These are phyloP conservation scores for Automeris io DNA, from an alignment of 2,888 invertebrate genomes.

Conservation along the genomic window DNA sequence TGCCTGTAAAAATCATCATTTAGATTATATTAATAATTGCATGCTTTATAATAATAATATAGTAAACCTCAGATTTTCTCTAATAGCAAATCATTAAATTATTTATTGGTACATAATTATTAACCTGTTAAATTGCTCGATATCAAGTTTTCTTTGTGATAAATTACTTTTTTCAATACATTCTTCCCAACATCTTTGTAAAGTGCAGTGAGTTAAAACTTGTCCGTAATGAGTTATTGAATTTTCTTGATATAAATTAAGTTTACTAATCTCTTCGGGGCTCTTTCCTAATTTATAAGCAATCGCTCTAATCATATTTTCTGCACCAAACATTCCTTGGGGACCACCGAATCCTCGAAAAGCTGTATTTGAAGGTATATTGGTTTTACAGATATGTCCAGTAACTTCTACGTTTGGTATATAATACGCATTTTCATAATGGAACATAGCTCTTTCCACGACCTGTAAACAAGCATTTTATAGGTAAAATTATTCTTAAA, in stretches of 20 bases:
- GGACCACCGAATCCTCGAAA: conserved; percentile 95
- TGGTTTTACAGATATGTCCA: conserved; percentile 89
- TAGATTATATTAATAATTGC: neutral
- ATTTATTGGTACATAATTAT: conserved; percentile 11
- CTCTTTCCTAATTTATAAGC: conserved; percentile 82
- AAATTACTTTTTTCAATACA: conserved; percentile 83
- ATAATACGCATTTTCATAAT: conserved; percentile 89
- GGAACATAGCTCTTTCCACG: conserved; percentile 88
- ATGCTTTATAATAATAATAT: neutral
- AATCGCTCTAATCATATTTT: conserved; percentile 86
- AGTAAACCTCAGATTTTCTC: no score
- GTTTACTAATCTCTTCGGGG: conserved; percentile 78
- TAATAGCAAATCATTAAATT: neutral
- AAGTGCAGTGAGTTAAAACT: conserved; percentile 82
- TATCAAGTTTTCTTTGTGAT: conserved; percentile 69
- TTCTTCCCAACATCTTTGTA: conserved; percentile 87
- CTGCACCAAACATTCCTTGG: conserved; percentile 92
- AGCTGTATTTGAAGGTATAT: conserved; percentile 94
- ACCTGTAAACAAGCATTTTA: conserved; percentile 71
- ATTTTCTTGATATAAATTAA: conserved; percentile 90
- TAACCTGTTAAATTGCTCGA: conserved; percentile 85
- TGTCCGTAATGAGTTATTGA: conserved; percentile 88
- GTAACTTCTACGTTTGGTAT: conserved; percentile 84
- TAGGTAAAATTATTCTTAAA: neutral
- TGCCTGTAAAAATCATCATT: conserved; percentile 62